These are phyloP conservation scores for Labeo rohita DNA, from an alignment of 2,113 vertebrate genomes.

Conservation along the genomic window DNA sequence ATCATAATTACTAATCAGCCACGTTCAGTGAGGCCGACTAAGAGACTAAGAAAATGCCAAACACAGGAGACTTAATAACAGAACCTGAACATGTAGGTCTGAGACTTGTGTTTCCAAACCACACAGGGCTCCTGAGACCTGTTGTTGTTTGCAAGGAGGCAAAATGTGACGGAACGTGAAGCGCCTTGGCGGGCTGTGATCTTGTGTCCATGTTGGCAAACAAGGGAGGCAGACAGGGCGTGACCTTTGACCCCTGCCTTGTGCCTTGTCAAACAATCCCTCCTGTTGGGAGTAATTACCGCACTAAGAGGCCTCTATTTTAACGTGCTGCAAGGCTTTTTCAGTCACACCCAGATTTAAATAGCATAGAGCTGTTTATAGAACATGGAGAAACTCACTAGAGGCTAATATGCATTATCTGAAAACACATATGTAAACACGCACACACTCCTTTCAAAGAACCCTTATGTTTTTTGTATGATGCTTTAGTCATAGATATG, in stretches of 20 bases:
- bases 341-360: conserved; percentile 58
- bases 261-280: conserved; percentile 71
- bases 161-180: conserved; percentile 9
- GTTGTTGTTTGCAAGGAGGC: conserved; percentile 29
- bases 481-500: neutral
- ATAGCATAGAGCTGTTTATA: conserved; percentile 57
- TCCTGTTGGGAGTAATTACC: conserved; percentile 66
- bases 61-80: neutral
- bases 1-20: conserved; percentile 67
- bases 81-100: neutral
- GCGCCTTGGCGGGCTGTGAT: conserved; percentile 44
- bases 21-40: conserved; percentile 34
- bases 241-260: conserved; percentile 66
- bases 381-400: conserved; percentile 27
- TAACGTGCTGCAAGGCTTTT: conserved; percentile 58
- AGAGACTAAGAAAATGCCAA: neutral
- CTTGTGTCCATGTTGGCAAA: conserved; percentile 58
- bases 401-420: conserved; percentile 31
- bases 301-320: conserved; percentile 64
- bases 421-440: neutral
- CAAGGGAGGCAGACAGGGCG: conserved; percentile 65
- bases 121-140: conserved; percentile 6
- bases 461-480: conserved; percentile 13
- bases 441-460: neutral
- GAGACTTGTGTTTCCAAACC: neutral